Base-by-base conservation (phyloP, 2,888 invertebrate species). In the Idaea straminata region DNA sequence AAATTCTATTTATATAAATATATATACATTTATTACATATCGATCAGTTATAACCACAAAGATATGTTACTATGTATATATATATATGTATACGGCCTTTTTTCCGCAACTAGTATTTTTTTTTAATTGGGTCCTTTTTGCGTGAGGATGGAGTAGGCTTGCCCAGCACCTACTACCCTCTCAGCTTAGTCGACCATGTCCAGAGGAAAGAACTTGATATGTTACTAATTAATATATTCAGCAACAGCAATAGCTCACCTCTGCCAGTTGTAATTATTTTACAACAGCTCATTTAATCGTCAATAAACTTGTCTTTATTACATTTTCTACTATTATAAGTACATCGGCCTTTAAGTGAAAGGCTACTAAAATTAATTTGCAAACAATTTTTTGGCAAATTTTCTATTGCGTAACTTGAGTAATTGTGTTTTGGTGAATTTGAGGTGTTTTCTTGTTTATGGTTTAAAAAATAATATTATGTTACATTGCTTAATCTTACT, bases 351-450 rank as follows among this genome's bases (percentile, higher is more conserved):
- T 47, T 3, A 6, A 35, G n/a, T 15, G 35, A 15, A 61, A 59
- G 62, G 13, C 38, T 16, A 65, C 63, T 63, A 65, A 63, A 64
- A 63, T 63, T 57, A 57, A 65, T 59, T 47, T 47, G 47, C 47
- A 13, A 47, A 47, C 47, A 47, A 47, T 47, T 47, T 25, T 36
- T 47, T 47, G 47, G 7, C 47, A 47, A 47, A 47, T 47, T 47
- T 47, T 47, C 47, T 47, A 47, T 47, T 47, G 13, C 47, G 47
- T 47, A 47, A 47, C 10, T 10, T 47, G 47, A 47, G 13, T 47
- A 47, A 47, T 47, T 47, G 47, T 47, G 47, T 59, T 34, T 60
- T 34, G 35, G 16, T 62, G 63, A 63, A 64, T 47, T 47, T 47
- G 5, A 47, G 47, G 47, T 47, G 47, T 47, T 47, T 47, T 47